phyloP scores from a whole-genome alignment of 1,140 invertebrate species.

The Ceratosolen solmsi region DNA sequence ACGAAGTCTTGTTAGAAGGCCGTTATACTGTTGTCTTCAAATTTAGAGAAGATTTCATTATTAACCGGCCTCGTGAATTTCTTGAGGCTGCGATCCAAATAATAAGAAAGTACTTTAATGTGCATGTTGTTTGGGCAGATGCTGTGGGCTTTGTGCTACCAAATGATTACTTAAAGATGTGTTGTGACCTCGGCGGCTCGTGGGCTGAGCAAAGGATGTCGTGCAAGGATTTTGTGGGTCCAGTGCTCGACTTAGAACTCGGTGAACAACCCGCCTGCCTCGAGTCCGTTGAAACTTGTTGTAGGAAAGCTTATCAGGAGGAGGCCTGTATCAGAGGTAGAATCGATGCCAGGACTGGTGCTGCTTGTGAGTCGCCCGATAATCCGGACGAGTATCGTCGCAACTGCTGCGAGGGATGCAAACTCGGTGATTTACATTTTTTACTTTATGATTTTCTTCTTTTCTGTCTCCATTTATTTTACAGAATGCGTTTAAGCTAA shows the following conservation, averaged over 20 bases:
- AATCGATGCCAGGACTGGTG: constrained; percentile 69
- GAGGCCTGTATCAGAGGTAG: constrained; percentile 72
- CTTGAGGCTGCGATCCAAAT: no score
- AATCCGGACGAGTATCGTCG: constrained; percentile 64
- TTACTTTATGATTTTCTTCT: no score
- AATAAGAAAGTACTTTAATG: no score
- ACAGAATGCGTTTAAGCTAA: no score
- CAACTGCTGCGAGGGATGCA: constrained; percentile 76
- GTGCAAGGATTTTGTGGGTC: constrained; percentile 71
- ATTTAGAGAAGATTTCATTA: no score
- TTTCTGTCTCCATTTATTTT: no score
- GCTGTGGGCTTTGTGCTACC: not conserved
- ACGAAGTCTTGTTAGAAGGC: no score
- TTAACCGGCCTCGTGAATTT: no score
- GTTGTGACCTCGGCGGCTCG: constrained; percentile 72
- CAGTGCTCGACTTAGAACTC: constrained; percentile 68
- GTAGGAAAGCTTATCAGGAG: constrained; percentile 66
- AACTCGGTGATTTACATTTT: constrained; percentile 26
- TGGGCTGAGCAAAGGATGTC: constrained; percentile 72
- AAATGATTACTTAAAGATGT: constrained; percentile 58
- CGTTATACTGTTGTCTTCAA: no score
- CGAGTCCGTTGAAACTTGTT: constrained; percentile 74
- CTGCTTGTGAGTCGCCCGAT: constrained; percentile 59
- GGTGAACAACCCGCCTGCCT: constrained; percentile 73
- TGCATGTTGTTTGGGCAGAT: not conserved